phyloP scores from a whole-genome alignment of 64 coral and sea anemone genomes.

The Actinia equina region DNA sequence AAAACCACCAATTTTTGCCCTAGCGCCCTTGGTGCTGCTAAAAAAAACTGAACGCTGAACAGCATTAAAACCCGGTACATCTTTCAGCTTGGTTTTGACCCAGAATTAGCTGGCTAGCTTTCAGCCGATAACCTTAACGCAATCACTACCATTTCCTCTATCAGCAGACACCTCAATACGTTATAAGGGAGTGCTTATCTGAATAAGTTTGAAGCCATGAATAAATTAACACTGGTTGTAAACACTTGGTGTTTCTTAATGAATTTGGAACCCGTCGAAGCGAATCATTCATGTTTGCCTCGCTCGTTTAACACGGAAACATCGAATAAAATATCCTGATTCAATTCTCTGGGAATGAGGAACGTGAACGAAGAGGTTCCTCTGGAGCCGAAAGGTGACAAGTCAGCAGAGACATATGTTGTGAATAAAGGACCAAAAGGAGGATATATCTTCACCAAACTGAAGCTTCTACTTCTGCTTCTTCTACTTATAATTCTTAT shows the following conservation, averaged over 20 bases:
- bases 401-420: neutral
- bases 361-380: neutral
- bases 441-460: slow-evolving; percentile 35
- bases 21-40: no score
- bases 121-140: neutral
- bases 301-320: neutral
- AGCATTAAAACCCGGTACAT: no score
- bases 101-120: neutral
- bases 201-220: neutral
- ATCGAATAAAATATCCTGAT: neutral
- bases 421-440: neutral
- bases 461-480: slow-evolving; percentile 14
- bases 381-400: slow-evolving; percentile 12
- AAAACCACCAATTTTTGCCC: no score
- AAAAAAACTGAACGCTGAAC: no score
- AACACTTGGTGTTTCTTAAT: neutral
- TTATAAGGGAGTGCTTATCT: neutral
- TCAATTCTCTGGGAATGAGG: neutral
- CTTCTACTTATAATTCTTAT: slow-evolving; percentile 33
- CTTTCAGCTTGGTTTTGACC: no score
- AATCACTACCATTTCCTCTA: neutral
- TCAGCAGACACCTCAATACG: neutral
- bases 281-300: neutral
- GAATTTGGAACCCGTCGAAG: neutral
- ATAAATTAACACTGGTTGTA: neutral